These are phyloP conservation scores for Julus scanicus DNA, from an alignment of 2,888 invertebrate species.

Conservation along the genomic window DNA sequence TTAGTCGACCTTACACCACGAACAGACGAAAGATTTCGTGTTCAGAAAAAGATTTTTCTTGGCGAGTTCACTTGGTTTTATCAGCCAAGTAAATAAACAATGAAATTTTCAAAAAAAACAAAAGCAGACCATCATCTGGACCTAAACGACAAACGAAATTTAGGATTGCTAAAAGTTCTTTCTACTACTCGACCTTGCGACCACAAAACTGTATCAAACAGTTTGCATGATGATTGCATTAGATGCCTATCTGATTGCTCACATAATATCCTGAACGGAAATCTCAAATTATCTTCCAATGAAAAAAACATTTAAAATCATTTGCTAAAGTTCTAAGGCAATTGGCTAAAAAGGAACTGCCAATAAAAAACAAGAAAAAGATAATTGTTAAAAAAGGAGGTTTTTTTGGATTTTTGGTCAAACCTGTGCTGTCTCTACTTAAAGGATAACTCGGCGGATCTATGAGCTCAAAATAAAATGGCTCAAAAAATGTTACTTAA, in stretches of 20 bases:
- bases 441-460: not conserved
- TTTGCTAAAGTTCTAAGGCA: not conserved
- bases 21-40: constrained; percentile 32
- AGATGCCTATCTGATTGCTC: not conserved
- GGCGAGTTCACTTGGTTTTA: not conserved
- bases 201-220: not conserved
- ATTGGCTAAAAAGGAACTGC: not conserved
- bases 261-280: not conserved
- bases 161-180: not conserved
- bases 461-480: not conserved
- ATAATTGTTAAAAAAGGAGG: not conserved
- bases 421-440: not conserved
- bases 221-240: not conserved
- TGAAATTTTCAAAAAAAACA: not conserved
- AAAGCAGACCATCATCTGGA: not conserved
- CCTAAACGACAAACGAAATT: not conserved
- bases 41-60: not conserved
- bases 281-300: not conserved
- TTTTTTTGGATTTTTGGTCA: constrained; percentile 3
- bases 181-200: not conserved
- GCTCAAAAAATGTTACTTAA: not conserved
- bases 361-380: not conserved
- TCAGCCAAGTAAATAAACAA: not conserved
- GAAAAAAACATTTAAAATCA: not conserved
- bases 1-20: constrained; percentile 50